Evolutionary conservation across 92 coral and sea anemone genomes (phyloP).

Genomic region (Zoanthus gigantus): DNA sequence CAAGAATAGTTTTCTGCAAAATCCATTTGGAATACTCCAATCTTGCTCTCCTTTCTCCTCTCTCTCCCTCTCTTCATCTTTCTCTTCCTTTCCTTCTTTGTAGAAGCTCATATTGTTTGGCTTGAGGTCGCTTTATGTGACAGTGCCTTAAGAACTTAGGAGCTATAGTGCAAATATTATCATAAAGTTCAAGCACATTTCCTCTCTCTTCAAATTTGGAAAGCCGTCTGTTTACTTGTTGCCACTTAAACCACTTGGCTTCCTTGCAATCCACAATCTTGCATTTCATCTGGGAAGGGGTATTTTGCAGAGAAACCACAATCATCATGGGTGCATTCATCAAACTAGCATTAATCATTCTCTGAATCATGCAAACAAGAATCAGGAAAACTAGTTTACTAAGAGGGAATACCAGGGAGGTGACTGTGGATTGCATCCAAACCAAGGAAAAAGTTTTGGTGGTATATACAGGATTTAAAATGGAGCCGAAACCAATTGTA

Average conservation of each 20-base stretch:
- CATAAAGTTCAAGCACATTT: slow-evolving; percentile 38
- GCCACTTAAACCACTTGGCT: neutral
- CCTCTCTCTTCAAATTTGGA: slow-evolving; percentile 52
- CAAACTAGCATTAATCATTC: slow-evolving; percentile 55
- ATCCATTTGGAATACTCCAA: slow-evolving; percentile 54
- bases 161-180: slow-evolving; percentile 47
- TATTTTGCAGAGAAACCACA: slow-evolving; percentile 49
- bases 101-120: slow-evolving; percentile 23
- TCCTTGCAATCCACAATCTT: neutral
- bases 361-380: slow-evolving; percentile 55
- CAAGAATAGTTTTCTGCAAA: slow-evolving; percentile 58
- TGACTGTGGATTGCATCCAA: slow-evolving; percentile 56
- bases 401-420: slow-evolving; percentile 37
- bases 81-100: no score
- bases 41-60: neutral
- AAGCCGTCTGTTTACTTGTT: neutral
- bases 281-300: slow-evolving; percentile 49
- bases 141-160: slow-evolving; percentile 45
- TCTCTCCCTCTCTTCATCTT: no score
- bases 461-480: slow-evolving; percentile 17
- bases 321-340: slow-evolving; percentile 45
- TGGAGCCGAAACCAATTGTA: no score
- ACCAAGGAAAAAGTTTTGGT: slow-evolving; percentile 54
- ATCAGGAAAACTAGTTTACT: neutral
- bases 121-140: slow-evolving; percentile 54